phyloP scores from a whole-genome alignment of 2,113 vertebrate species.

The Zeus faber region DNA sequence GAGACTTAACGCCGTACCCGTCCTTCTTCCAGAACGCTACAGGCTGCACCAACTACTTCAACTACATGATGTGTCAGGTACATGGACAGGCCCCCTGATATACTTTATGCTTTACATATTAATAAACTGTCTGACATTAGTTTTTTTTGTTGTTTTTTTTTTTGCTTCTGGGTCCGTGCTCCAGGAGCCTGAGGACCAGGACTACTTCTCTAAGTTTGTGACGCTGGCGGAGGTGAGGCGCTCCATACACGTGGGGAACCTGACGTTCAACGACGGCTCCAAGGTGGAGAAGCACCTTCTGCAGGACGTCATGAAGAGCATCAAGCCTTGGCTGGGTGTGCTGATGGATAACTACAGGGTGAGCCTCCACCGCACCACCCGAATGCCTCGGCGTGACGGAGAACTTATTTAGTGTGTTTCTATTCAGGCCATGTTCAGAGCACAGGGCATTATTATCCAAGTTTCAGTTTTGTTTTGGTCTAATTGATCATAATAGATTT shows the following conservation, averaged over 20 bases:
- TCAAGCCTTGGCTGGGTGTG: slow-evolving; percentile 84
- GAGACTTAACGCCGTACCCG: slow-evolving; percentile 65
- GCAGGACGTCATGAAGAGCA: slow-evolving; percentile 81
- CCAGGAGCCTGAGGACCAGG: slow-evolving; percentile 77
- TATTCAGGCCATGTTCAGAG: too few relatives aligned
- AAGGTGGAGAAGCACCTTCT: slow-evolving; percentile 79
- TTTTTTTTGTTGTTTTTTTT: background rate
- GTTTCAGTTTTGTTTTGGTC: too few relatives aligned
- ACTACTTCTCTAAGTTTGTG: slow-evolving; percentile 76
- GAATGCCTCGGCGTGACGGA: too few relatives aligned
- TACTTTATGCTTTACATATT: background rate
- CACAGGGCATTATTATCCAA: too few relatives aligned
- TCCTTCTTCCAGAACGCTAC: slow-evolving; percentile 81
- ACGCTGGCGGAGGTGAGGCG: slow-evolving; percentile 74
- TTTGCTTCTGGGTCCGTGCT: background rate
- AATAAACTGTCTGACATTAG: background rate
- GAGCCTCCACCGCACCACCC: too few relatives aligned
- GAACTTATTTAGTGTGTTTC: too few relatives aligned
- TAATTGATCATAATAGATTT: too few relatives aligned
- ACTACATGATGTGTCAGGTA: slow-evolving; percentile 80
- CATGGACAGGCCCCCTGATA: background rate
- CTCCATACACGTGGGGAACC: slow-evolving; percentile 85
- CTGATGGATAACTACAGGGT: slow-evolving; percentile 88
- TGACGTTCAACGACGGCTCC: slow-evolving; percentile 74
- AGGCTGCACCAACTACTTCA: slow-evolving; percentile 81